Conservation (phyloP, 2,113 vertebrate genomes). For the Prinia subflava region DNA sequence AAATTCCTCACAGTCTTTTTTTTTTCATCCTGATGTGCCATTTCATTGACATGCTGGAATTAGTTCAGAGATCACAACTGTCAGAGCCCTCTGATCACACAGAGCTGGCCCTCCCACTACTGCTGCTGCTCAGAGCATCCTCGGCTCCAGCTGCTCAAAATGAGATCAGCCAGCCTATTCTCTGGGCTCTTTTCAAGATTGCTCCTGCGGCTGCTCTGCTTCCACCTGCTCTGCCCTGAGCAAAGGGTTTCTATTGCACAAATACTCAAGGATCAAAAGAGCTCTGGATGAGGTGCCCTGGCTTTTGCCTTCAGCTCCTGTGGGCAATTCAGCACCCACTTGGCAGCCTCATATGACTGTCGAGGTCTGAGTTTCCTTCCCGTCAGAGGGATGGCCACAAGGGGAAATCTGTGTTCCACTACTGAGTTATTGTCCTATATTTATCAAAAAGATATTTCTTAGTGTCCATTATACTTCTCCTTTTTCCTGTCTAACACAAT, state of each 20-base stretch:
- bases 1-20: background rate
- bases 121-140: background rate
- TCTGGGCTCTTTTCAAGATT: background rate
- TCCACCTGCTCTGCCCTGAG: background rate
- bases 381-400: accelerated
- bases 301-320: background rate
- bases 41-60: slow-evolving; percentile 21
- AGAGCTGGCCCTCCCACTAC: background rate
- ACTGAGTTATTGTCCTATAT: background rate
- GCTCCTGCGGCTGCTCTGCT: background rate
- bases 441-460: background rate
- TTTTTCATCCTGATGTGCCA: background rate
- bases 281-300: background rate
- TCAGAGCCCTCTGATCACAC: slow-evolving; percentile 11
- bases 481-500: background rate
- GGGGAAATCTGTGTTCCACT: background rate
- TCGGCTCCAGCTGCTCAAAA: background rate
- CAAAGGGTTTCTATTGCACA: background rate
- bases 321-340: background rate
- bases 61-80: slow-evolving; percentile 2
- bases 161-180: background rate
- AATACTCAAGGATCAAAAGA: background rate
- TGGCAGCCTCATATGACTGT: accelerated
- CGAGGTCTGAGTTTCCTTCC: background rate
- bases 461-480: background rate